Base-by-base conservation (phyloP, 30 jellyfish, hydroid and myxozoan species). In the Turritopsis rubra region DNA sequence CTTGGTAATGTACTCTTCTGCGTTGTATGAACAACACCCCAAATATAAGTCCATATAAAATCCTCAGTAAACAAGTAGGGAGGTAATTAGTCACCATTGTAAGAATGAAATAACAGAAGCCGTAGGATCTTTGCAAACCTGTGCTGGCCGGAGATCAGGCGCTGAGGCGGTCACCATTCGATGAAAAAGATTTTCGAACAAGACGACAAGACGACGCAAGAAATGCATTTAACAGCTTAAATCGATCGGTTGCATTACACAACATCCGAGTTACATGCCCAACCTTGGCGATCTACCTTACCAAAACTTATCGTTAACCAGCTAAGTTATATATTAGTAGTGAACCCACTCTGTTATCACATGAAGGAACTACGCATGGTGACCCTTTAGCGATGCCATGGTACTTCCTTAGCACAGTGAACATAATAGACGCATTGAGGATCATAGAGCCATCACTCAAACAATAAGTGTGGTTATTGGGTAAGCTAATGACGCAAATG, bases 1-100 rank as follows among this genome's bases (percentile, higher is more conserved):
- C 96, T 79, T 16, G 98, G 98, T 75, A 91, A 74, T 21, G 92
- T 21, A 71, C 98, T 85, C 73, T 91, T 88, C 73, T 91, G 96
- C 98, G 85, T 75, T 83, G 91, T 20, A 91, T 88, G 78, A 91
- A 91, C 20, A 91, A 54, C 23, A 87, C 75, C 18, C 98, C 98
- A 87, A 91, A 60, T 27, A 87, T 70, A 4, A 91, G 52, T 65
- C 96, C 87, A 53, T 79, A 83, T 66, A 87, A 54, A 30, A 91
- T 88, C 20, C 98, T 89, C 68, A 88, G 60, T 1, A 91, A 84
- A 72, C 96, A 91, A 0, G 98, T n/a, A n/a, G 85, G 78, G 29
- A 77, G 20, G 85, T 73, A 7, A 53, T 21, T 20, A 31, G 52
- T 41, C 26, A 21, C 7, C 65, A 25, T 23, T 73, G 31, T 17